These are phyloP conservation scores for Varanus salvator DNA, from an alignment of 2,113 vertebrate species.

Conservation along the genomic window DNA sequence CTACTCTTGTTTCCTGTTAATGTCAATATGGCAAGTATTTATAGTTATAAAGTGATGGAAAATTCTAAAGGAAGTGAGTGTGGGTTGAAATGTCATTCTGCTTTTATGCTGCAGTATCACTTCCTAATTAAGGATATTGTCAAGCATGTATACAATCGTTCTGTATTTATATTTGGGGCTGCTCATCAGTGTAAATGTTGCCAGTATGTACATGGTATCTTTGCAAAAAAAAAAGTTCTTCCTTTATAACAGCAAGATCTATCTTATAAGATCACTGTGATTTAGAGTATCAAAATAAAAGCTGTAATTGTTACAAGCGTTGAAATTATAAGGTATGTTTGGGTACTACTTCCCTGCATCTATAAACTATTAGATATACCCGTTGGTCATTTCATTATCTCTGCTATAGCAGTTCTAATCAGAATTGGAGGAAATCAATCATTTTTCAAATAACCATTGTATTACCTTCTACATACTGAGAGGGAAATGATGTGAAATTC, in stretches of 20 bases:
- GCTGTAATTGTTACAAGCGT: background rate
- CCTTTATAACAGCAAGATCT: background rate
- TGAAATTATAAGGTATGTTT: background rate
- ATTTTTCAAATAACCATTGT: background rate
- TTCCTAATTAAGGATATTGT: background rate
- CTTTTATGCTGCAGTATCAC: slow-evolving; percentile 30
- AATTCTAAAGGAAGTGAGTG: background rate
- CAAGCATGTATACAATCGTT: slow-evolving; percentile 9
- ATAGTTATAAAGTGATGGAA: slow-evolving; percentile 26
- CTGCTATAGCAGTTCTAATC: background rate
- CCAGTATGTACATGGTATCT: accelerated
- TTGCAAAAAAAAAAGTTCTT: background rate
- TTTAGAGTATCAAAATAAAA: background rate
- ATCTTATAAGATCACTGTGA: background rate
- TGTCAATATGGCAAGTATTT: slow-evolving; percentile 46
- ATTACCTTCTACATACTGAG: background rate
- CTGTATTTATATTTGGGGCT: background rate
- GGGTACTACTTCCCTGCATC: background rate
- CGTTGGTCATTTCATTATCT: background rate
- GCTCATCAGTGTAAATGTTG: background rate
- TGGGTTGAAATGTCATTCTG: slow-evolving; percentile 45
- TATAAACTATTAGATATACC: background rate
- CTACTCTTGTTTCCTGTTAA: slow-evolving; percentile 72
- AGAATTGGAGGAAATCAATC: background rate
- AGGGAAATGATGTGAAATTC: background rate